Evolutionary conservation across 2,888 invertebrate species (phyloP).

Genomic region (Physocephala rufipes): DNA sequence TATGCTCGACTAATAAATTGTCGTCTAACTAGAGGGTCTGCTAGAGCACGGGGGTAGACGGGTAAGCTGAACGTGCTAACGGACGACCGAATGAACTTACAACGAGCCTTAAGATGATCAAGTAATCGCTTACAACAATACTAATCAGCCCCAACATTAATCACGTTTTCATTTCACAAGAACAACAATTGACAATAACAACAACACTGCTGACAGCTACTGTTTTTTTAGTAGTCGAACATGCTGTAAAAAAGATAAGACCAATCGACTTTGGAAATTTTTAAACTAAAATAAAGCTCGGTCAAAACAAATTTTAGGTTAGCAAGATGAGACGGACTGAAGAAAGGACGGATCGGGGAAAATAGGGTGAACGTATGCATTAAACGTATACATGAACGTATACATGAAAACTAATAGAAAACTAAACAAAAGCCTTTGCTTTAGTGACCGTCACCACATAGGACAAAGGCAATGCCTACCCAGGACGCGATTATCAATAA

Average conservation of each 20-base stretch:
- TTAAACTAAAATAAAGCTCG: conserved; percentile 10
- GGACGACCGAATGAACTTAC: too few relatives aligned
- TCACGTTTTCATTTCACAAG: conserved; percentile 22
- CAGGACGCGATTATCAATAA: background rate
- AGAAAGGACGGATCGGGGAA: too few relatives aligned
- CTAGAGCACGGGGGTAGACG: too few relatives aligned
- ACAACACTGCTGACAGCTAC: conserved; percentile 9
- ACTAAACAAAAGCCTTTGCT: background rate
- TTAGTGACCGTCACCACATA: background rate
- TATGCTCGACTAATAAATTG: conserved; percentile 22
- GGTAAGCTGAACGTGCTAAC: too few relatives aligned
- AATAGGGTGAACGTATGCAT: too few relatives aligned
- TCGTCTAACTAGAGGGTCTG: background rate
- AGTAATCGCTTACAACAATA: conserved; percentile 27
- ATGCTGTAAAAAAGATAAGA: conserved; percentile 15
- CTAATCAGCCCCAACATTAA: conserved; percentile 23
- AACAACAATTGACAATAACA: background rate
- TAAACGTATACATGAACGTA: too few relatives aligned
- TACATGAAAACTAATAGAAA: too few relatives aligned
- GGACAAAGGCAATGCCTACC: background rate
- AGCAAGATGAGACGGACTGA: too few relatives aligned
- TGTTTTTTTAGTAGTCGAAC: conserved; percentile 21
- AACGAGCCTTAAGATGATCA: too few relatives aligned
- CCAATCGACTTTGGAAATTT: background rate
- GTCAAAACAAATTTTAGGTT: background rate